A percentile compares a stretch with the other conserved stretches of the same genome.
phyloP scores from a whole-genome alignment of 2,797 vertebrate species.

The Aeoliscus strigatus region DNA sequence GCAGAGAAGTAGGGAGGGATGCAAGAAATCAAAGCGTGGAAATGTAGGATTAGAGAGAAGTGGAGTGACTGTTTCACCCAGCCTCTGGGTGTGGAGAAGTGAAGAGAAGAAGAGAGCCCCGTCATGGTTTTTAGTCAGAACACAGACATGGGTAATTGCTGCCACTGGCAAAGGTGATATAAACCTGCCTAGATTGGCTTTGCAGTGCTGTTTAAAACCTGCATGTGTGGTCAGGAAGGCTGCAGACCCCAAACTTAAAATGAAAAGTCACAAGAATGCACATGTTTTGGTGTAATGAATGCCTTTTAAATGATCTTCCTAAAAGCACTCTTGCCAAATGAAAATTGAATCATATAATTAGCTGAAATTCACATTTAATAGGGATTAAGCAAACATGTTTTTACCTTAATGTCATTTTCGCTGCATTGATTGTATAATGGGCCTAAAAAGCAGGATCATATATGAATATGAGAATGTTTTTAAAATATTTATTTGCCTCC shows the following conservation, averaged over 20 bases:
- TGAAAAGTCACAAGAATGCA: conserved; percentile 8
- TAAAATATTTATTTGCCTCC: no score
- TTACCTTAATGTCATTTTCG: conserved; percentile 9
- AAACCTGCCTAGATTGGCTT: conserved; percentile 33
- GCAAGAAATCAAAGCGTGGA: conserved; percentile 53
- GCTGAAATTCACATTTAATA: conserved; percentile 15
- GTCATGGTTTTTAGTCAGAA: conserved; percentile 55
- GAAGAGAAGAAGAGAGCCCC: conserved; percentile 37
- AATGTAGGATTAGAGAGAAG: conserved; percentile 59
- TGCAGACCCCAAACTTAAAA: conserved; percentile 9
- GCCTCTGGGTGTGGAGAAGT: conserved; percentile 46
- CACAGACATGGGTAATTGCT: conserved; percentile 61
- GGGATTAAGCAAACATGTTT: conserved; percentile 13
- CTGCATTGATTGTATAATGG: conserved; percentile 13
- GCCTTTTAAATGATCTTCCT: conserved; percentile 14
- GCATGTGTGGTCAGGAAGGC: conserved; percentile 13
- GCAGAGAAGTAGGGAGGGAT: conserved; percentile 27
- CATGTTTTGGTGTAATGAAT: conserved; percentile 10
- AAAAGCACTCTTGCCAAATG: conserved; percentile 8
- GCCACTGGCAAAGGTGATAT: conserved; percentile 44
- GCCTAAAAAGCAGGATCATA: conserved; percentile 2
- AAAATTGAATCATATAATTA: conserved; percentile 14
- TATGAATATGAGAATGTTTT: no score
- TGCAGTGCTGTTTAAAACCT: conserved; percentile 35
- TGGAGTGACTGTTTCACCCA: conserved; percentile 45